Base-by-base conservation (phyloP, 2,888 invertebrate genomes). In the Gortyna flavago region DNA sequence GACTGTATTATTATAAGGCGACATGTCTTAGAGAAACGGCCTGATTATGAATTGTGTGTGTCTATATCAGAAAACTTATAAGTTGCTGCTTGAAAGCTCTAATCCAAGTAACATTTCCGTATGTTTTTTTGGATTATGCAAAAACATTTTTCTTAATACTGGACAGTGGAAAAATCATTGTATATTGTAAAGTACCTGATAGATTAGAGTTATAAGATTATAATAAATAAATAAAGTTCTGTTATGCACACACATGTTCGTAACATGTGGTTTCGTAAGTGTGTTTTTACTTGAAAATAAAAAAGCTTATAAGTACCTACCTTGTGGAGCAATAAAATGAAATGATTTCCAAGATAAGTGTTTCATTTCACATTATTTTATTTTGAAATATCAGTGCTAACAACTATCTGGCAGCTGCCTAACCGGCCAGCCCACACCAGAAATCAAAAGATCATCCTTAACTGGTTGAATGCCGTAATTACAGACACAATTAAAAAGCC, bases 271-370 rank as follows among this genome's bases (percentile, higher is more conserved):
- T 91, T 90, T 92, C 91, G 88, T 85, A 90, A 90, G 91, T 92
- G 93, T 93, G 93, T 93, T 93, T 93, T 93, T 92, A 92, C 87
- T 92, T 92, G 92, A 90, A 92, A 90, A 91, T 88, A 89, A 90
- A 89, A 89, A 93, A 91, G 94, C 94, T 94, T 94, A 90, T 92
- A 93, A 94, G 92, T 93, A 94, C 92, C 92, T 93, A 94, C 92
- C 92, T 93, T 93, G 93, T 94, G 94, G 94, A 95, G 94, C 95
- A 95, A 95, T 95, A 95, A 94, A 94, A 91, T 90, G 91, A 94
- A 93, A 94, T 92, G 91, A 93, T 94, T 94, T 95, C 91, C 93
- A 94, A 87, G 83, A 90, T 79, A 89, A 61, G 83, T 92, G 90
- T 92, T 93, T 94, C 81, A 93, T 93, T 93, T 89, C 75, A 41